Percentiles rank a stretch among this genome's conserved stretches.
Evolutionary conservation across 2,888 invertebrate genomes (phyloP).

Genomic region (Drosophila anceps): DNA sequence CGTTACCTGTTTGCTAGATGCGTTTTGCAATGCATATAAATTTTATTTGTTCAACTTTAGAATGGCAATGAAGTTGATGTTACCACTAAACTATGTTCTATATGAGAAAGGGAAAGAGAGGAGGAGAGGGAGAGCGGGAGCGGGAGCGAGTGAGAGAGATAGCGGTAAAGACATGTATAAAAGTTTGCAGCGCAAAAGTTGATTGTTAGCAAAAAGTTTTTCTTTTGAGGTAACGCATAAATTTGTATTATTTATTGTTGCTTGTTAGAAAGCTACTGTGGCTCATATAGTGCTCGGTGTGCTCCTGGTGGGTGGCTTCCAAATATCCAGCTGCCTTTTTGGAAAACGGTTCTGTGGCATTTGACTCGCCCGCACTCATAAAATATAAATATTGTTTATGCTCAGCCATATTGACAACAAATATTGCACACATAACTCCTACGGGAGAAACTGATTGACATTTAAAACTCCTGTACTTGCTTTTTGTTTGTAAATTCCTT

Average conservation of each 20-base stretch:
- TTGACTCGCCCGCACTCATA: slow-evolving; percentile 25
- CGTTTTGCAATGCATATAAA: slow-evolving; percentile 73
- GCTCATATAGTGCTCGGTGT: slow-evolving; percentile 1
- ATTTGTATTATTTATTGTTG: slow-evolving; percentile 73
- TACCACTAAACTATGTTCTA: slow-evolving; percentile 40
- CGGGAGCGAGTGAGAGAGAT: slow-evolving; percentile 18
- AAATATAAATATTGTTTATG: slow-evolving; percentile 9
- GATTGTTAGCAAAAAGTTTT: slow-evolving; percentile 59
- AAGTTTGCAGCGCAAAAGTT: slow-evolving; percentile 61
- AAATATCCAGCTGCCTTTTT: slow-evolving; percentile 22
- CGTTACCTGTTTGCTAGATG: slow-evolving; percentile 60
- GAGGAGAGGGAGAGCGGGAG: not conserved
- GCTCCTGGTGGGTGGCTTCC: slow-evolving; percentile 8
- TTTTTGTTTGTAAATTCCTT: not conserved
- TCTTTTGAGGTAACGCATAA: slow-evolving; percentile 66
- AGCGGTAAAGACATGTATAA: slow-evolving; percentile 28
- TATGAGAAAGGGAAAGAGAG: not conserved
- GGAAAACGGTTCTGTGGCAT: slow-evolving; percentile 40
- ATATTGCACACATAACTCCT: not conserved
- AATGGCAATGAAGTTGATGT: slow-evolving; percentile 78
- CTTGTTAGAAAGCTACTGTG: slow-evolving; percentile 34
- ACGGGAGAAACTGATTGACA: not conserved
- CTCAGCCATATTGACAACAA: slow-evolving; percentile 1
- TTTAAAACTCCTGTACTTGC: not conserved
- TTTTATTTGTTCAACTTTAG: slow-evolving; percentile 76